A percentile compares a stretch with the other conserved stretches of the same genome.
Evolutionary conservation across 2,888 invertebrate species (phyloP).

Genomic region (Cynaeus angustus): DNA sequence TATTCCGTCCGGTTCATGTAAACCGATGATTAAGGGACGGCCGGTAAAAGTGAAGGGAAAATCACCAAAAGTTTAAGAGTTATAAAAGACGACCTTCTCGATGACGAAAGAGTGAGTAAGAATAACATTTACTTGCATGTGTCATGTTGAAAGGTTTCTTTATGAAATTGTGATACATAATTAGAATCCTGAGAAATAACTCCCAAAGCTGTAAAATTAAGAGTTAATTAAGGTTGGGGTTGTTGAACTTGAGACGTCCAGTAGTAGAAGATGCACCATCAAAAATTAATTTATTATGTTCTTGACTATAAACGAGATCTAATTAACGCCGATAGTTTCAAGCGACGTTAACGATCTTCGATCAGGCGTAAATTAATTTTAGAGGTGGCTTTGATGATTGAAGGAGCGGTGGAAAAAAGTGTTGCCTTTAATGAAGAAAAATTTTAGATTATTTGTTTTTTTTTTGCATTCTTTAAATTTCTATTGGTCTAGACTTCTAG

Average conservation of each 20-base stretch:
- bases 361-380: slow-evolving; percentile 23
- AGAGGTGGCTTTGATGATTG: not conserved
- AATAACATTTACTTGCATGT: not conserved
- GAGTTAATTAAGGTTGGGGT: too few relatives aligned
- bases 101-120: too few relatives aligned
- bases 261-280: not conserved
- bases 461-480: too few relatives aligned
- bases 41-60: slow-evolving; percentile 30
- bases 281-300: slow-evolving; percentile 22
- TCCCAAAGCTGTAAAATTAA: too few relatives aligned
- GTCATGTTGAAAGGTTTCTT: too few relatives aligned
- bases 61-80: too few relatives aligned
- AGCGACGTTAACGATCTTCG: slow-evolving; percentile 27
- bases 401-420: not conserved
- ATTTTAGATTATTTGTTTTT: too few relatives aligned
- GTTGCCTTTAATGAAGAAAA: too few relatives aligned
- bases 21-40: slow-evolving; percentile 7
- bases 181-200: too few relatives aligned
- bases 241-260: slow-evolving; percentile 9
- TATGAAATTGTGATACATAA: too few relatives aligned
- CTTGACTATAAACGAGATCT: slow-evolving; percentile 13
- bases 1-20: slow-evolving; percentile 26
- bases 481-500: too few relatives aligned
- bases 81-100: too few relatives aligned
- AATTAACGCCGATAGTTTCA: slow-evolving; percentile 29